Conservation (phyloP, 2,797 vertebrate genomes). For the Melanotaenia pygmaea region DNA sequence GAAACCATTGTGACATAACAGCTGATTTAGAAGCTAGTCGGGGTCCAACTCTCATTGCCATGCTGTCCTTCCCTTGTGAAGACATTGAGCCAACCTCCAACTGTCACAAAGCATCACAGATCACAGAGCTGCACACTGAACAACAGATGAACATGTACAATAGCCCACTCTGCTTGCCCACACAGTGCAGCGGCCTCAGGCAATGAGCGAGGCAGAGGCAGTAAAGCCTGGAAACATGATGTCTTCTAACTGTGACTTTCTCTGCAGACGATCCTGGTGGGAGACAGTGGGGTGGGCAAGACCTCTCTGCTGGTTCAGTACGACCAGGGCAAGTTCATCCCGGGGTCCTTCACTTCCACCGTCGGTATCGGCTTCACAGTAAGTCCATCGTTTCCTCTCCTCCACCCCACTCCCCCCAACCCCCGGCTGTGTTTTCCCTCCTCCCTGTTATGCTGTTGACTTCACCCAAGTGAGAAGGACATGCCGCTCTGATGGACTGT, state of each 20-base stretch:
- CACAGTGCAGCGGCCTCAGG: conserved; percentile 29
- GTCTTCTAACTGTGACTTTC: conserved; percentile 20
- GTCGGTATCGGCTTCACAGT: conserved; percentile 92
- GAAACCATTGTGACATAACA: conserved; percentile 1
- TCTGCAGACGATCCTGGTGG: conserved; percentile 87
- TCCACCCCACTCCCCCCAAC: not conserved
- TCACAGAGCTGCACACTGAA: conserved; percentile 11
- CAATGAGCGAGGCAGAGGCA: conserved; percentile 1
- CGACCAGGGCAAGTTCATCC: conserved; percentile 92
- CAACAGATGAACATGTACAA: conserved; percentile 37
- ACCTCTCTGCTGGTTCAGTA: conserved; percentile 92
- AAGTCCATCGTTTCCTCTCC: conserved; percentile 67
- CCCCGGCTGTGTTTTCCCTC: not conserved
- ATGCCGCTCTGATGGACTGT: conserved; percentile 29
- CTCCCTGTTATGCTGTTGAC: conserved; percentile 15
- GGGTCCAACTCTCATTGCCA: conserved; percentile 3
- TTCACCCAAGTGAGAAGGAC: conserved; percentile 27
- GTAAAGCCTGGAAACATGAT: conserved; percentile 15
- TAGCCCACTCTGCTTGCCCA: conserved; percentile 20
- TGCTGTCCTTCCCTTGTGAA: conserved; percentile 3
- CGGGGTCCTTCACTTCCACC: conserved; percentile 88
- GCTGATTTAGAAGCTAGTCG: not conserved
- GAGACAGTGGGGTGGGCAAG: conserved; percentile 90
- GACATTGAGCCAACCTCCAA: conserved; percentile 30
- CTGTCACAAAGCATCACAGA: conserved; percentile 49